Evolutionary conservation across 2,888 invertebrate species (phyloP), one percentile per base, ranked within the genome.

Genomic region (Microchrysa polita): DNA sequence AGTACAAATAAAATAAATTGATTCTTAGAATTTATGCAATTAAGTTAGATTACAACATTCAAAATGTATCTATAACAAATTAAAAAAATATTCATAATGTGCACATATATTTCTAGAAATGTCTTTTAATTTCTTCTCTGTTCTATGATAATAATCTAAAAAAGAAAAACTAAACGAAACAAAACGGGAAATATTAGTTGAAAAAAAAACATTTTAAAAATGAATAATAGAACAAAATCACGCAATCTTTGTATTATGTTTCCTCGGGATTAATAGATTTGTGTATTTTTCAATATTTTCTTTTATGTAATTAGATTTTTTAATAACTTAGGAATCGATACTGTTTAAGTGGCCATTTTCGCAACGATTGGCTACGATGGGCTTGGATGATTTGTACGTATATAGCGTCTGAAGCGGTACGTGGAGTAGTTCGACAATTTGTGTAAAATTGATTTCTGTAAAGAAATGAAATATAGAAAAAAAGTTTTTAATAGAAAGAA

Each of bases 371-470:
- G 77, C 76, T 42, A 42, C 7, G 74, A 74, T 75, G 67, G 80
- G 79, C 42, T 65, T 67, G 23, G 81, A 34, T 52, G 81, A 80
- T 80, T 83, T 84, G 79, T 84, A 84, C 79, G 88, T 89, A 85
- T 94, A 95, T 79, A 95, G 88, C 63, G 92, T 91, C 84, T 95
- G 94, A 79, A 96, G 86, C 59, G 95, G 95, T 78, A 95, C 93
- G 82, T 96, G 95, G 60, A 96, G 88, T 75, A 96, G 85, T 86
- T 96, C 95, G 79, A 95, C 90, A 80, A 96, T 88, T 85, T 93
- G 90, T 78, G 93, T 90, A 83, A 92, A 94, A 85, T 93, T 90
- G 72, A 92, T 90, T 85, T 95, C 95, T 95, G 88, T 20, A 91
- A 90, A 78, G 78, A 75, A 61, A 18, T 55, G 77, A 63, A 76